A percentile compares a stretch with the other conserved stretches of the same genome.
These are phyloP conservation scores for Lateolabrax maculatus DNA, from an alignment of 2,797 vertebrate genomes.

Conservation along the genomic window DNA sequence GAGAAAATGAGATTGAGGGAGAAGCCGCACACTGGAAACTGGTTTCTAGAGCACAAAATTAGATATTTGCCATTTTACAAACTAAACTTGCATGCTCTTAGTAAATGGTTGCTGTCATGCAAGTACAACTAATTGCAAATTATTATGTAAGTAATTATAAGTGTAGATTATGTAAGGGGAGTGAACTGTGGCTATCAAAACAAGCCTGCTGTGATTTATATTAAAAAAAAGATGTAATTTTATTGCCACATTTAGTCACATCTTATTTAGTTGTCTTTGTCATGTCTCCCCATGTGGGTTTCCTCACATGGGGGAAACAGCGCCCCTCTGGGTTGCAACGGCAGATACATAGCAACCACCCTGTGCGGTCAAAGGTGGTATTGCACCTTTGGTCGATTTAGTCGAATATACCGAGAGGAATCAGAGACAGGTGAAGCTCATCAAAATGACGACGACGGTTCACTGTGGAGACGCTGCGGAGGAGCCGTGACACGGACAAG, in stretches of 20 bases:
- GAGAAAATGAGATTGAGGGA: slow-evolving; percentile 53
- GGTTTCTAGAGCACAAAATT: slow-evolving; percentile 14
- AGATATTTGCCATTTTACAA: slow-evolving; percentile 15
- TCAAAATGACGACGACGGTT: too few relatives aligned
- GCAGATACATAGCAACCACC: rapidly evolving
- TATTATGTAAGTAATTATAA: background rate
- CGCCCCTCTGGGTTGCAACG: background rate
- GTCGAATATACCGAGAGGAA: too few relatives aligned
- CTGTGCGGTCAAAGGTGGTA: slow-evolving; percentile 5
- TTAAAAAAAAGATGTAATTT: too few relatives aligned
- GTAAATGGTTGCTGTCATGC: background rate
- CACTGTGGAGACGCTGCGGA: too few relatives aligned
- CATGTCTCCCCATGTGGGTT: background rate
- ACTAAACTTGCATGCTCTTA: background rate
- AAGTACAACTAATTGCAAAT: background rate
- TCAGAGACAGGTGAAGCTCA: background rate
- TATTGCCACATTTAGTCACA: background rate
- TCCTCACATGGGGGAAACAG: slow-evolving; percentile 7
- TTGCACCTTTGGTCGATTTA: too few relatives aligned
- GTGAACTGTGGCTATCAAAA: background rate
- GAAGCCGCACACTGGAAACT: slow-evolving; percentile 14
- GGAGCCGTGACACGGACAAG: too few relatives aligned
- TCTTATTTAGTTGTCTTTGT: background rate
- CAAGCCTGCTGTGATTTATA: too few relatives aligned
- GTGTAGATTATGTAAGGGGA: background rate